A percentile compares a stretch with the other conserved stretches of the same genome.
Evolutionary conservation across 2,797 vertebrate species (phyloP).

Genomic region (Tachyglossus aculeatus): DNA sequence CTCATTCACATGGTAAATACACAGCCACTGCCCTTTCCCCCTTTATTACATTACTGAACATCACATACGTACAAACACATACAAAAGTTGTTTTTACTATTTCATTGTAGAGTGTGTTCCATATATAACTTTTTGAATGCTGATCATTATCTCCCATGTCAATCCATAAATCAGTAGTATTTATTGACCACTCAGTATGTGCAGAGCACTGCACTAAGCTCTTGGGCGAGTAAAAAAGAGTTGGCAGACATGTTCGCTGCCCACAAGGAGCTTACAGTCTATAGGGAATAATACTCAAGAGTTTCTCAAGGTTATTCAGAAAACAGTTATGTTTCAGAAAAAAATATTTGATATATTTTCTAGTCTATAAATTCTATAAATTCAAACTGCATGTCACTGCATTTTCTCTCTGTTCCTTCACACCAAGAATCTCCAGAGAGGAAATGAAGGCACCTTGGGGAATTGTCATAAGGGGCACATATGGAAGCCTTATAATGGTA

Average conservation of each 20-base stretch:
- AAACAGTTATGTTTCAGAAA: conserved; percentile 6
- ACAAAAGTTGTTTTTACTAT: background rate
- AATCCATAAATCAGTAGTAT: too few species aligned
- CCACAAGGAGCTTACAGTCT: too few species aligned
- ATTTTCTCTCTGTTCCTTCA: too few species aligned
- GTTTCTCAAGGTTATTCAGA: conserved; percentile 10
- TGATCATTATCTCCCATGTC: background rate
- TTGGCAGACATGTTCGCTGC: too few species aligned
- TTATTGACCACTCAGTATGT: too few species aligned
- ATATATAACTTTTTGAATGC: background rate
- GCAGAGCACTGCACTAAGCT: too few species aligned
- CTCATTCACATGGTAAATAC: background rate
- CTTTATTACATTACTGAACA: background rate
- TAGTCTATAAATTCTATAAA: background rate
- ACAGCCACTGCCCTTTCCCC: background rate
- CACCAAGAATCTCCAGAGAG: too few species aligned
- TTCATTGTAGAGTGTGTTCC: background rate
- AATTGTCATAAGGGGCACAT: too few species aligned
- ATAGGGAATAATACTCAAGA: background rate
- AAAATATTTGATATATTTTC: conserved; percentile 4
- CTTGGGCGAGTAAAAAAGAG: too few species aligned
- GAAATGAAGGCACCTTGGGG: too few species aligned
- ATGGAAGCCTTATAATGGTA: too few species aligned
- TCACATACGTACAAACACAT: background rate
- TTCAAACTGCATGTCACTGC: too few species aligned